Evolutionary conservation across 1,140 invertebrate species (phyloP), one percentile per base, ranked within the genome.

Genomic region (Limonius californicus): DNA sequence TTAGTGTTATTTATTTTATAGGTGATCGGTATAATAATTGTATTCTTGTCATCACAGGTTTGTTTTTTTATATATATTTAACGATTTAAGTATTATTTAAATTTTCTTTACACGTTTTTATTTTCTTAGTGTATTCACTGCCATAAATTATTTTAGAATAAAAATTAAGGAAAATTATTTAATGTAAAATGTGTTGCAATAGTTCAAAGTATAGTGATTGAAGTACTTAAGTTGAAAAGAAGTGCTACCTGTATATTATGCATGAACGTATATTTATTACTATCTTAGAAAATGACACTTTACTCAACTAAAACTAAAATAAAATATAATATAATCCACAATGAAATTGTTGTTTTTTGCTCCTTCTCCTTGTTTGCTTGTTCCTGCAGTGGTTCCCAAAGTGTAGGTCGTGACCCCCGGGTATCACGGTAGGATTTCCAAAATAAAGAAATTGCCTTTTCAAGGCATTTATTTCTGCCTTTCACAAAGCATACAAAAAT

Each of bases 331-430:
- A 45, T 45, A 45, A 45, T 15, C 7, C 12, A 15, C 7, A 7
- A 7, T 45, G 15, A 45, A 6, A 54, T 16, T 76, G 89, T 80
- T n/a, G 88, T 88, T 79, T 94, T 94, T 72, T 94, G 91, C 73
- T 94, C 91, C 74, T 93, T 94, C 69, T 95, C 91, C 76, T 90
- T 90, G 73, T 95, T 95, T n/a, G n/a, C n/a, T n/a, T n/a, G n/a
- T n/a, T n/a, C n/a, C n/a, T n/a, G n/a, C n/a, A n/a, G n/a, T n/a
- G n/a, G n/a, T n/a, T n/a, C n/a, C n/a, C n/a, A n/a, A n/a, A n/a
- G n/a, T n/a, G n/a, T n/a, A n/a, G n/a, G n/a, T n/a, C n/a, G n/a
- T n/a, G n/a, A n/a, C n/a, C n/a, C n/a, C n/a, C n/a, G n/a, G n/a
- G n/a, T n/a, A n/a, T n/a, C n/a, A n/a, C n/a, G n/a, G n/a, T n/a